Conservation (phyloP, 64 coral and sea anemone species). For the Porites australiensis region DNA sequence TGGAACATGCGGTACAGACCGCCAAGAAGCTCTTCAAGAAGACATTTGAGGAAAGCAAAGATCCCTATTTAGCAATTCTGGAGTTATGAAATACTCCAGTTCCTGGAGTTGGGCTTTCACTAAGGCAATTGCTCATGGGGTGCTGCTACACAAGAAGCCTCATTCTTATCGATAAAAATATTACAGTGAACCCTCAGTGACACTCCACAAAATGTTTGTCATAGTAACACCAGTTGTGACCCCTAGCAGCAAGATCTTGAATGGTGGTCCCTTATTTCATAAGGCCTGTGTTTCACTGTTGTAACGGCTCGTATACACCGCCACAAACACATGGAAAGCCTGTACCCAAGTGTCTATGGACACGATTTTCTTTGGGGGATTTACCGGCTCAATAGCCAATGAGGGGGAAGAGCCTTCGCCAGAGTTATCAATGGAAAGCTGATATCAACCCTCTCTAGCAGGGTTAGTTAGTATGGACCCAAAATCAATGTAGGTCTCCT, state of each 20-base stretch:
- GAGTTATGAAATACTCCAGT: too few relatives aligned
- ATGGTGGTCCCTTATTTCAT: conserved; percentile 43
- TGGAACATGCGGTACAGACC: too few relatives aligned
- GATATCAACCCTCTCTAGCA: neutral
- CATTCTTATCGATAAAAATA: too few relatives aligned
- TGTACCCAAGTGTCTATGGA: neutral
- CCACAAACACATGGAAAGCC: conserved; percentile 35
- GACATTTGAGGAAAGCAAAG: too few relatives aligned
- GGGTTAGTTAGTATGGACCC: neutral
- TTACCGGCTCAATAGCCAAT: neutral
- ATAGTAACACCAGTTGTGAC: conserved; percentile 17
- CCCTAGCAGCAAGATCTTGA: conserved; percentile 3
- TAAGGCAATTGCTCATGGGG: too few relatives aligned
- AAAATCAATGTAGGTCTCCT: neutral
- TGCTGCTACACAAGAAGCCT: too few relatives aligned
- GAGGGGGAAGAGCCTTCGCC: neutral
- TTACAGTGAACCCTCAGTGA: too few relatives aligned
- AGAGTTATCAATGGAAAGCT: neutral
- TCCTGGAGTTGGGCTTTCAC: too few relatives aligned
- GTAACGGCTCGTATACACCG: neutral
- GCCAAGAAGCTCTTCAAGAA: too few relatives aligned
- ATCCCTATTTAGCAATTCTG: too few relatives aligned
- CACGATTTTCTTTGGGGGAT: neutral
- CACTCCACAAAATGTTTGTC: neutral
- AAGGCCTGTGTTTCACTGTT: neutral